A percentile compares a stretch with the other conserved stretches of the same genome.
Evolutionary conservation across 1,140 invertebrate genomes (phyloP).

Genomic region (Paraescarpia echinospica): DNA sequence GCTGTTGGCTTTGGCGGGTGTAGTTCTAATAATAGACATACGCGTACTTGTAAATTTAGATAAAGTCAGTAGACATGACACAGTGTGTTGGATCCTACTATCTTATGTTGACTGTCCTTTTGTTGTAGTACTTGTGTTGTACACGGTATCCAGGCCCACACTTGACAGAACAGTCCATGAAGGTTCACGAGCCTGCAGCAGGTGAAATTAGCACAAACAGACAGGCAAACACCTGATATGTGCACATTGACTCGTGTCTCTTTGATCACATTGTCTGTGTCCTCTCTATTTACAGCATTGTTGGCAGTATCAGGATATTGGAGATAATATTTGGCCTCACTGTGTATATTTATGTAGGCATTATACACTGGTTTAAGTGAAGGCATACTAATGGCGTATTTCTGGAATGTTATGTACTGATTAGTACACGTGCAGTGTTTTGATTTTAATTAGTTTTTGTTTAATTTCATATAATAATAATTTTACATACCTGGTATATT

Average conservation of each 20-base stretch:
- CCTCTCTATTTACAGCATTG: neutral
- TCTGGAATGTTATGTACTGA: neutral
- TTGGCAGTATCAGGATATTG: neutral
- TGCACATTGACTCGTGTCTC: neutral
- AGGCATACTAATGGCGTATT: neutral
- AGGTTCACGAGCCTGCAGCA: constrained; percentile 37
- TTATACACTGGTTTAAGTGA: neutral
- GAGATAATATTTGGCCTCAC: neutral
- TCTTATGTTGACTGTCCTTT: neutral
- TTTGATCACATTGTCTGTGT: neutral
- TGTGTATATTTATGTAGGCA: neutral
- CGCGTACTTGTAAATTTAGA: too few relatives aligned
- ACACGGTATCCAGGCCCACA: constrained; percentile 34
- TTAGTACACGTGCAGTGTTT: neutral
- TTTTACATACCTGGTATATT: too few relatives aligned
- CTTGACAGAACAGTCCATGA: constrained; percentile 35
- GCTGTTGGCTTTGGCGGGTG: neutral
- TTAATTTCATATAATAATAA: too few relatives aligned
- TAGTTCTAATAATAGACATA: neutral
- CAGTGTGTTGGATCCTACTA: neutral
- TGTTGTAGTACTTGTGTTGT: constrained; percentile 35
- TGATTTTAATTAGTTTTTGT: too few relatives aligned
- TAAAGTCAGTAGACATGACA: neutral
- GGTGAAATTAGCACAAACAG: constrained; percentile 23
- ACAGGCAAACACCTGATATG: neutral